These are phyloP conservation scores for Xenotilapia caudafasciata DNA, from an alignment of 2,113 vertebrate species.

Conservation along the genomic window DNA sequence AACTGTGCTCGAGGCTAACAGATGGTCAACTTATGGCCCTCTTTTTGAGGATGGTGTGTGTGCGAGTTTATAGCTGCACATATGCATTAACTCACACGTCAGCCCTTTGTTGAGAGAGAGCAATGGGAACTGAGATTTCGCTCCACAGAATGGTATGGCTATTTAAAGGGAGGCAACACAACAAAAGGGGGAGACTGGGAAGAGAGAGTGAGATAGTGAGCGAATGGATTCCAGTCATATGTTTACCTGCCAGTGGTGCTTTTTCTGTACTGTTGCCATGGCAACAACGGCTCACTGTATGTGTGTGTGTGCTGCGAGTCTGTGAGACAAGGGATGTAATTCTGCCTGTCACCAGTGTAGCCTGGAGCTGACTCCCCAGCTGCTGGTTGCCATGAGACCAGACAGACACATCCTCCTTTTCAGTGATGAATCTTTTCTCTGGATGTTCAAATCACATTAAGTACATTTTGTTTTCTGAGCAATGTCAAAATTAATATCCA, in stretches of 20 bases:
- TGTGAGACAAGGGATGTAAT: slow-evolving; percentile 48
- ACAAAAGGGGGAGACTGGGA: not conserved
- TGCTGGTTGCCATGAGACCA: slow-evolving; percentile 63
- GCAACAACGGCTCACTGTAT: slow-evolving; percentile 44
- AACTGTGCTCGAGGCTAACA: slow-evolving; percentile 14
- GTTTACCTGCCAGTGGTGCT: slow-evolving; percentile 53
- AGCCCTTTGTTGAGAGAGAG: not conserved
- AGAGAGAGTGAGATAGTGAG: slow-evolving; percentile 10
- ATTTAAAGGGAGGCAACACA: slow-evolving; percentile 11
- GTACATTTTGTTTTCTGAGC: not conserved
- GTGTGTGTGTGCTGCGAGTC: not conserved
- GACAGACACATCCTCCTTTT: slow-evolving; percentile 52
- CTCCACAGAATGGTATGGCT: not conserved
- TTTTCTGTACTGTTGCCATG: slow-evolving; percentile 50
- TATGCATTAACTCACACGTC: not conserved
- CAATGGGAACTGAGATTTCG: not conserved
- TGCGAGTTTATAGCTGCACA: not conserved
- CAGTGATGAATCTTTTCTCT: slow-evolving; percentile 23
- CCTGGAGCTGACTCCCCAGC: slow-evolving; percentile 37
- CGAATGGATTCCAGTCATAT: slow-evolving; percentile 31
- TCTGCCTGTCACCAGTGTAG: slow-evolving; percentile 47
- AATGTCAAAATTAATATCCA: not conserved
- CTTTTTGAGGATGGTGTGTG: not conserved
- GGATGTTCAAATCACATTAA: not conserved
- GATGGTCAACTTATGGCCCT: slow-evolving; percentile 33